Percentiles rank a stretch among this genome's conserved stretches.
phyloP scores from a whole-genome alignment of 1,140 invertebrate species.

The Dendrolimus kikuchii region DNA sequence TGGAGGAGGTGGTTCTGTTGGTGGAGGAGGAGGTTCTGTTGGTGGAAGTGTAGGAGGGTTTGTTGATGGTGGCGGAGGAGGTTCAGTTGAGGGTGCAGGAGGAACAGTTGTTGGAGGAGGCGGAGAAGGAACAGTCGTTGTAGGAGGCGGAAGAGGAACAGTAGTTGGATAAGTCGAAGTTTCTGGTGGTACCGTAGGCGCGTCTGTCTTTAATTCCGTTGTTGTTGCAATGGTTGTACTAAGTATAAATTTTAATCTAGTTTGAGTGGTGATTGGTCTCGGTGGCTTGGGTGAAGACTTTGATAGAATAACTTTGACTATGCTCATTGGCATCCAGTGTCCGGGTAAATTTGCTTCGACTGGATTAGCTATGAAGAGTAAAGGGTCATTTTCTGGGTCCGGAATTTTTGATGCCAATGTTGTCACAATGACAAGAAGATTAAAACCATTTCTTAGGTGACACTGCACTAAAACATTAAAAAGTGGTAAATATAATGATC shows the following conservation, averaged over 20 bases:
- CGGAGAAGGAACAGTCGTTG: not conserved
- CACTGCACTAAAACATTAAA: slow-evolving; percentile 3
- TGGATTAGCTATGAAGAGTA: slow-evolving; percentile 37
- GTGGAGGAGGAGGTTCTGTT: too few species aligned
- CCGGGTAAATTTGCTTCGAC: slow-evolving; percentile 38
- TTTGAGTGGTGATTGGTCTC: not conserved
- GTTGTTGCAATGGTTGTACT: not conserved
- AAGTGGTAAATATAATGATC: too few species aligned
- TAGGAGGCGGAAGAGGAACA: not conserved
- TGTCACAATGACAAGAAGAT: not conserved
- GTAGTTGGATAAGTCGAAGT: slow-evolving; percentile 1
- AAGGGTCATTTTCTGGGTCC: slow-evolving; percentile 13
- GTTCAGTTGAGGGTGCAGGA: too few species aligned
- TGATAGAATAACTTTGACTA: slow-evolving; percentile 32
- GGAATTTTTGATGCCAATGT: slow-evolving; percentile 2
- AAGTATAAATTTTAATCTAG: too few species aligned
- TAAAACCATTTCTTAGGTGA: not conserved
- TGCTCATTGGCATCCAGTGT: slow-evolving; percentile 39
- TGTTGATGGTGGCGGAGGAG: too few species aligned
- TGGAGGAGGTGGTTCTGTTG: too few species aligned
- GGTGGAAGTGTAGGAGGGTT: too few species aligned
- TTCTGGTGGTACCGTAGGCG: not conserved
- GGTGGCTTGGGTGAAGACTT: slow-evolving; percentile 5
- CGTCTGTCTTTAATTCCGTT: not conserved
- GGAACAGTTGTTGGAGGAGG: slow-evolving; percentile 6